Percentiles rank a stretch among this genome's conserved stretches.
These are phyloP conservation scores for Drosophila glabriapex DNA, from an alignment of 2,888 invertebrate species.

Conservation along the genomic window DNA sequence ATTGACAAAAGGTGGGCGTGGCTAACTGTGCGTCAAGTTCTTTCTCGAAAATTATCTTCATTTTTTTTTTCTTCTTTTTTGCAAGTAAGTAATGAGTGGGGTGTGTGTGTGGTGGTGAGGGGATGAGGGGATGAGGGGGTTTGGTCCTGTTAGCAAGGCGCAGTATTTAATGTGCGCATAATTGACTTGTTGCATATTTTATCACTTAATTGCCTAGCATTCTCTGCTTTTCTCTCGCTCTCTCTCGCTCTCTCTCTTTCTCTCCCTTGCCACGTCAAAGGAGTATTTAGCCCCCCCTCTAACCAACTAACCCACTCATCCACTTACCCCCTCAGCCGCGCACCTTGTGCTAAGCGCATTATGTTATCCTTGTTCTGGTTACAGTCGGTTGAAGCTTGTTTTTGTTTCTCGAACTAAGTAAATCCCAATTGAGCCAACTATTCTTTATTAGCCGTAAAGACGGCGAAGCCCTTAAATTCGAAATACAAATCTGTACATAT, in stretches of 20 bases:
- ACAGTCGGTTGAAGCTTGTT: not conserved
- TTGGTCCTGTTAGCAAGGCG: slow-evolving; percentile 5
- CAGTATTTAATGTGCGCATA: slow-evolving; percentile 74
- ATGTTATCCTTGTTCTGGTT: not conserved
- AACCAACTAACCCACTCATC: not conserved
- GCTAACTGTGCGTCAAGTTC: not conserved
- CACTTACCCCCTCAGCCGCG: not conserved
- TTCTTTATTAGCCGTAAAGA: not conserved
- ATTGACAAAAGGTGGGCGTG: slow-evolving; percentile 5
- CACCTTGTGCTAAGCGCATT: not conserved
- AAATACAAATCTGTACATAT: not conserved
- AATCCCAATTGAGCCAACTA: not conserved
- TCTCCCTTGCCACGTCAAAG: slow-evolving; percentile 2
- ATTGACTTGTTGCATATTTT: slow-evolving; percentile 52
- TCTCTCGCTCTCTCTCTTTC: not conserved
- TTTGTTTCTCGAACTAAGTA: not conserved
- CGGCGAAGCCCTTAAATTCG: not conserved
- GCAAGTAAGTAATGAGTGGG: not conserved
- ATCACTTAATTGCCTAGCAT: slow-evolving; percentile 44
- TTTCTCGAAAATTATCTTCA: not conserved
- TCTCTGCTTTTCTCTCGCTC: not conserved
- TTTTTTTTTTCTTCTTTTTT: not conserved
- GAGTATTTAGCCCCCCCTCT: no score
- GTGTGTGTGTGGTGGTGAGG: not conserved
- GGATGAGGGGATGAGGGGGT: not conserved